Evolutionary conservation across 2,888 invertebrate genomes (phyloP).

Genomic region (Campoletis raptor): DNA sequence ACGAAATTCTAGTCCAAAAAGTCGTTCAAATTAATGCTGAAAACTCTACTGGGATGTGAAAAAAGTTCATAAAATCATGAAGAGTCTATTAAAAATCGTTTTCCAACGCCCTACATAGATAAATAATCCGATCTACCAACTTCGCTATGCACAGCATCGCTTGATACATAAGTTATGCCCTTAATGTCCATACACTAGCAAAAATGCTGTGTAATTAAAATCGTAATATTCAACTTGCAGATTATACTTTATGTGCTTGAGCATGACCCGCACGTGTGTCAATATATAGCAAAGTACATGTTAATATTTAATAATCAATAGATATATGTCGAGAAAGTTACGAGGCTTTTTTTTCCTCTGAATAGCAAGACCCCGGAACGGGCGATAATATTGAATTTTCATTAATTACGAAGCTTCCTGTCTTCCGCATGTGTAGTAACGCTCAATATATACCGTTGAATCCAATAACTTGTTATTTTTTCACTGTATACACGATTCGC

Average conservation of each 20-base stretch:
- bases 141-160: not conserved
- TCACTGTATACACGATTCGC: not conserved
- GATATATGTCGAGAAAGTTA: constrained; percentile 35
- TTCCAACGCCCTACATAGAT: constrained; percentile 36
- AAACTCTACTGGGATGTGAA: not conserved
- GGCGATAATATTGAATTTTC: constrained; percentile 65
- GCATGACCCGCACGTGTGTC: constrained; percentile 60
- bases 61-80: constrained; percentile 12
- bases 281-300: constrained; percentile 35
- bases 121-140: constrained; percentile 49
- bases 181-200: not conserved
- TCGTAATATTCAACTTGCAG: constrained; percentile 63
- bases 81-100: constrained; percentile 63
- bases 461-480: constrained; percentile 53
- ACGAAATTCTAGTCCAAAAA: not conserved
- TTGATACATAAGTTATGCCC: not conserved
- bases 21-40: not conserved
- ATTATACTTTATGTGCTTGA: constrained; percentile 54
- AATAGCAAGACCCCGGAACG: not conserved
- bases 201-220: constrained; percentile 62
- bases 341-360: not conserved
- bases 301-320: constrained; percentile 57
- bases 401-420: constrained; percentile 50
- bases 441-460: constrained; percentile 3
- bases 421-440: not conserved